Percentiles rank a stretch among this genome's conserved stretches.
Evolutionary conservation across 2,888 invertebrate genomes (phyloP).

Genomic region (Campoplex capitator): DNA sequence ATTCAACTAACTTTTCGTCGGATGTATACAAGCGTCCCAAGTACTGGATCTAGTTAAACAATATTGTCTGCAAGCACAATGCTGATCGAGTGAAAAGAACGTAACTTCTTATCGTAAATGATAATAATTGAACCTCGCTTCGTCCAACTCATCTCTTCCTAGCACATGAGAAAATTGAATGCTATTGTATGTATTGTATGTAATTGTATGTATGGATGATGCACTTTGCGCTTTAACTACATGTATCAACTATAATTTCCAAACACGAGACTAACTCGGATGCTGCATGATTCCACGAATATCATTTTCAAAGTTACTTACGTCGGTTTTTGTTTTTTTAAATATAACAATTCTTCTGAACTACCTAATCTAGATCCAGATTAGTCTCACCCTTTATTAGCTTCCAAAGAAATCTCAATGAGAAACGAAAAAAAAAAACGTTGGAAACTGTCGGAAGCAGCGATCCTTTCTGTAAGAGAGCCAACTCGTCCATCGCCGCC

Average conservation of each 20-base stretch:
- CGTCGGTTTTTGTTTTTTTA: too few relatives aligned
- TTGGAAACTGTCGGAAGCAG: too few relatives aligned
- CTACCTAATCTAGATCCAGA: too few relatives aligned
- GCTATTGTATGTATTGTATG: neutral
- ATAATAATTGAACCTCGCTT: neutral
- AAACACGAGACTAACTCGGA: neutral
- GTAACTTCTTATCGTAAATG: neutral
- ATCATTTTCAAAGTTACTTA: neutral
- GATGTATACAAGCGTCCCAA: neutral
- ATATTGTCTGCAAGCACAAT: conserved; percentile 30
- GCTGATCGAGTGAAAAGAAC: conserved; percentile 21
- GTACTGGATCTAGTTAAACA: conserved; percentile 30
- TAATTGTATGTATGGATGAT: neutral
- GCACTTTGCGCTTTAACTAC: too few relatives aligned
- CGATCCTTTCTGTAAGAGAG: too few relatives aligned
- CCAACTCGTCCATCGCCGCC: too few relatives aligned
- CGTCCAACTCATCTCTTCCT: neutral
- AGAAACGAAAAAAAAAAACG: too few relatives aligned
- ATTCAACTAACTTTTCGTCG: conserved; percentile 16
- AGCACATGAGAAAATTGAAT: conserved; percentile 1
- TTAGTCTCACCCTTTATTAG: too few relatives aligned
- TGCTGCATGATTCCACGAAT: neutral
- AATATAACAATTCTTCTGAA: neutral
- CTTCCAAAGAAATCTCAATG: too few relatives aligned
- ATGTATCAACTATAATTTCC: neutral